phyloP scores from a whole-genome alignment of 2,797 vertebrate species.

The Enteromius radiatus region DNA sequence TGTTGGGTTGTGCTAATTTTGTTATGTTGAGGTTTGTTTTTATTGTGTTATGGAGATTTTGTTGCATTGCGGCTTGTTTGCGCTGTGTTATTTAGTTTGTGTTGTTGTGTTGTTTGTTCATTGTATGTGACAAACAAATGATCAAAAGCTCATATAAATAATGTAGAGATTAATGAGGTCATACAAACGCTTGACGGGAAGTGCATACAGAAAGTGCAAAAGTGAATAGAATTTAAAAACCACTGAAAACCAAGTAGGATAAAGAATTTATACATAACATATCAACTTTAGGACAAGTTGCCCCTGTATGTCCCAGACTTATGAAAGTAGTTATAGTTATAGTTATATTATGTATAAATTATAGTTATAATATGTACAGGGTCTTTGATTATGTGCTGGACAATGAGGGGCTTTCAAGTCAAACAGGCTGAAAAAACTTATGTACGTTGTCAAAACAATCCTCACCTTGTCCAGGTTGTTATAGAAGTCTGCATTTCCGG shows the following conservation, averaged over 20 bases:
- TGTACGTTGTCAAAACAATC: background rate
- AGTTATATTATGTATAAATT: too few species aligned
- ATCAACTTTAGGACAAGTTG: background rate
- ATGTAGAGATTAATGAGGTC: background rate
- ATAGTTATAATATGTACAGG: background rate
- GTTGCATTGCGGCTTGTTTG: too few species aligned
- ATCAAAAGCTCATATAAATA: background rate
- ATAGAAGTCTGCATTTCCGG: slow-evolving; percentile 95
- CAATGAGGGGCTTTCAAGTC: background rate
- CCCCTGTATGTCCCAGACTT: background rate
- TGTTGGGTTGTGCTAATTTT: too few species aligned
- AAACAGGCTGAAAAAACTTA: background rate
- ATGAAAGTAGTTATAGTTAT: too few species aligned
- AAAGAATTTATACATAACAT: background rate
- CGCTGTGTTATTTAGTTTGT: too few species aligned
- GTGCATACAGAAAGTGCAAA: background rate
- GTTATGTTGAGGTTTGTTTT: too few species aligned
- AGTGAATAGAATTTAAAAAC: background rate
- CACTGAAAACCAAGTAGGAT: background rate
- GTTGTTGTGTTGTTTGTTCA: too few species aligned
- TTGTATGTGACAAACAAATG: background rate
- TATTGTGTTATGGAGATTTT: too few species aligned
- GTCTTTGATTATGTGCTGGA: background rate
- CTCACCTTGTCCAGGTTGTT: slow-evolving; percentile 92
- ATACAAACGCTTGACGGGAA: background rate